Conservation (phyloP, 2,113 vertebrate species). For the Serilophus lunatus region DNA sequence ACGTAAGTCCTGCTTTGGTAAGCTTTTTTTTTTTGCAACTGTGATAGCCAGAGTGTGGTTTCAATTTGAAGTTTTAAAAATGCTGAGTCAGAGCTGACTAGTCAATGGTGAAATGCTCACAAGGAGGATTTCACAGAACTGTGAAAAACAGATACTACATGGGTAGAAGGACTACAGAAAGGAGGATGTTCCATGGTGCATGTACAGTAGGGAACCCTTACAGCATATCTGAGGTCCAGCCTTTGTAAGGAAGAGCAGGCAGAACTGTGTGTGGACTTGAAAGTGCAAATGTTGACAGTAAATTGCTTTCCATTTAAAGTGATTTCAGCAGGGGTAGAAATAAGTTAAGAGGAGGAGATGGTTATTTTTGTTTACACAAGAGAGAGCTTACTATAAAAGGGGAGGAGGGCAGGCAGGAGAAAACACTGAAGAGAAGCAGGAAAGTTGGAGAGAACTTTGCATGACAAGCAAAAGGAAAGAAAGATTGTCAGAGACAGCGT, state of each 20-base stretch:
- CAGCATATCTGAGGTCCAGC: background rate
- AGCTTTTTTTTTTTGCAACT: background rate
- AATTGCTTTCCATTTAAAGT: background rate
- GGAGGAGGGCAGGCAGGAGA: background rate
- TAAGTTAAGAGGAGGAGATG: background rate
- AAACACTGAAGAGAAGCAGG: background rate
- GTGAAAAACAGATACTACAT: background rate
- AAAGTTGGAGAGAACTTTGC: background rate
- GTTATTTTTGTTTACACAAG: background rate
- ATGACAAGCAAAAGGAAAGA: background rate
- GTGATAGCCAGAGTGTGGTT: background rate
- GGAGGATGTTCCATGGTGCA: background rate
- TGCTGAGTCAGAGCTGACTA: background rate
- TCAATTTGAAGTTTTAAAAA: background rate
- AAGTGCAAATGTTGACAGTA: background rate
- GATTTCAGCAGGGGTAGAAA: background rate
- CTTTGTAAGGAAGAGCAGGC: background rate
- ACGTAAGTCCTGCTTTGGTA: background rate
- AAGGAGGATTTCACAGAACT: background rate
- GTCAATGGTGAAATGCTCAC: background rate
- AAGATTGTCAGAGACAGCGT: accelerated
- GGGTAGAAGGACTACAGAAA: background rate
- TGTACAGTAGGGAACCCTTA: background rate
- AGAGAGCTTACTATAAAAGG: background rate
- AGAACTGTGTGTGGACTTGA: background rate